phyloP scores from a whole-genome alignment of 2,113 vertebrate genomes.

The Nematolebias whitei region DNA sequence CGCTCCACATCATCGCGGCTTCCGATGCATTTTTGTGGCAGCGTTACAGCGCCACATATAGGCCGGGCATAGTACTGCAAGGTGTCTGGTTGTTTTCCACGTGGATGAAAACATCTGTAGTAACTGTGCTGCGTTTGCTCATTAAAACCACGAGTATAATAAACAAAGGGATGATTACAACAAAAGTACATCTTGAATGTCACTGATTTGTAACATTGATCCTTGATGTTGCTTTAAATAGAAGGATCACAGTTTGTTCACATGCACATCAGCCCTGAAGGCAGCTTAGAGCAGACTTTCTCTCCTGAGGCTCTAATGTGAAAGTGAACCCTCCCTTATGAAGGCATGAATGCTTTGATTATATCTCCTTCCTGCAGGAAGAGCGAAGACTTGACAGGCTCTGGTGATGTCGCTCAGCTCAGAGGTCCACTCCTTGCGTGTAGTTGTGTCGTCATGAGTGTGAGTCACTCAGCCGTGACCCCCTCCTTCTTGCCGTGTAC shows the following conservation, averaged over 20 bases:
- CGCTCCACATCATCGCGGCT: too few species aligned
- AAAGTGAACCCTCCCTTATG: conserved; percentile 1
- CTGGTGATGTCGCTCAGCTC: conserved; percentile 22
- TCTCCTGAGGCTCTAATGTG: background rate
- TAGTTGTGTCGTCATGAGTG: conserved; percentile 8
- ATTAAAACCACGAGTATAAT: too few species aligned
- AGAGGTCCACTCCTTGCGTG: conserved; percentile 16
- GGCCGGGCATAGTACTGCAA: too few species aligned
- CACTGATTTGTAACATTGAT: background rate
- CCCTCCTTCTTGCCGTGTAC: background rate
- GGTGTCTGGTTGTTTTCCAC: too few species aligned
- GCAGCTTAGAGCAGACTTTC: background rate
- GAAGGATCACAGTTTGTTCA: background rate
- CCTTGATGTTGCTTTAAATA: background rate
- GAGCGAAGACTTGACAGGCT: conserved; percentile 5
- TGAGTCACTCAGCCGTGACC: conserved; percentile 10
- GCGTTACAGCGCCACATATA: too few species aligned
- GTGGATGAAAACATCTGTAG: too few species aligned
- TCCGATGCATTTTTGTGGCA: too few species aligned
- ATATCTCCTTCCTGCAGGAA: conserved; percentile 21
- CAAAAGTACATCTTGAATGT: background rate
- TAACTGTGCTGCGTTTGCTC: too few species aligned
- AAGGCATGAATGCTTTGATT: conserved; percentile 32
- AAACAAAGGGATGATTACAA: background rate
- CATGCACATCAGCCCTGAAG: background rate